Evolutionary conservation across 2,113 vertebrate species (phyloP).

Genomic region (Oryzias woworae): DNA sequence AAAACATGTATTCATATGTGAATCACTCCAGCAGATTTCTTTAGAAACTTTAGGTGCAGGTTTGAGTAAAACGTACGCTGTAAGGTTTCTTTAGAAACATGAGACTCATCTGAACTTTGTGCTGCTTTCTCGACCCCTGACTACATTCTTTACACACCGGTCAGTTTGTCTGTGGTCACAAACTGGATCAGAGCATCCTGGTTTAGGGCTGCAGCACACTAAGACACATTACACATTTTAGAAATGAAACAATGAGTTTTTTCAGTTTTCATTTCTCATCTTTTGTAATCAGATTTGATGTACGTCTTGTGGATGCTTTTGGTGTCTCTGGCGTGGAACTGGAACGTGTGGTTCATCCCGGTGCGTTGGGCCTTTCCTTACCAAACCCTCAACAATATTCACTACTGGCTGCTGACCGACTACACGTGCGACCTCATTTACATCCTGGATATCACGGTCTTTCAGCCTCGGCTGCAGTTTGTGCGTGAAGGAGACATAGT

Average conservation of each 20-base stretch:
- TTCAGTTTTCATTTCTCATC: background rate
- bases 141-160: no score
- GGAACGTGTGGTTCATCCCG: slow-evolving; percentile 96
- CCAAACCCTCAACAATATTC: slow-evolving; percentile 83
- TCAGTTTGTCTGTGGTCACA: no score
- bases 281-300: slow-evolving; percentile 79
- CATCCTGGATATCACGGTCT: slow-evolving; percentile 87
- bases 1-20: background rate
- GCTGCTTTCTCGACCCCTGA: no score
- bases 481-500: slow-evolving; percentile 89
- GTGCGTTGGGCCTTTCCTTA: slow-evolving; percentile 91
- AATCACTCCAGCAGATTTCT: background rate
- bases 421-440: slow-evolving; percentile 94
- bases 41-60: no score
- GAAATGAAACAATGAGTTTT: no score
- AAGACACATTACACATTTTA: no score
- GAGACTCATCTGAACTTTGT: no score
- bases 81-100: no score
- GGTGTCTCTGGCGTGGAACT: slow-evolving; percentile 94
- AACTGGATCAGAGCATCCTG: background rate
- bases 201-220: background rate
- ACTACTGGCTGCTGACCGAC: slow-evolving; percentile 88
- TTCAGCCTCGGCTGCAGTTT: slow-evolving; percentile 93
- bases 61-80: no score
- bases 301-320: slow-evolving; percentile 95